Conservation (phyloP, 1,140 invertebrate species). For the Arion vulgaris region DNA sequence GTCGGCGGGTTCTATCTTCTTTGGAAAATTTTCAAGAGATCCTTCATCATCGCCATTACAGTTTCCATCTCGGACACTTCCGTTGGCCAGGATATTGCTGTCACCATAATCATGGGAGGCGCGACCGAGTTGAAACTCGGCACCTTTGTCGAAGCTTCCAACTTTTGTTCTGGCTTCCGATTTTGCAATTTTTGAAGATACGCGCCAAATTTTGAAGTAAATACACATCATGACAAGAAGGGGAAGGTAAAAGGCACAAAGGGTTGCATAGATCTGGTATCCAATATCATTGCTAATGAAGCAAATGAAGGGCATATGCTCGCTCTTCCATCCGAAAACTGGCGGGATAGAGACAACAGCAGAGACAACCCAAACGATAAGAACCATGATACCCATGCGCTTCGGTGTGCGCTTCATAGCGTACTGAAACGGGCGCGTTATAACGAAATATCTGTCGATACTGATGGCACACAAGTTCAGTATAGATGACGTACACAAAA, state of each 20-base stretch:
- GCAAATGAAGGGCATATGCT: conserved; percentile 75
- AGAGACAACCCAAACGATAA: conserved; percentile 73
- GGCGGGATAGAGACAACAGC: conserved; percentile 74
- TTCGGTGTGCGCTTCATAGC: conserved; percentile 73
- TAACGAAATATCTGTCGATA: conserved; percentile 76
- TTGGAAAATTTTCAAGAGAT: conserved; percentile 55
- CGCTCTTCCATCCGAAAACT: conserved; percentile 70
- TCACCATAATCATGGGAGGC: conserved; percentile 51
- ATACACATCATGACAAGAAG: conserved; percentile 91
- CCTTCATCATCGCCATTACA: conserved; percentile 52
- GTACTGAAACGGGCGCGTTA: conserved; percentile 75
- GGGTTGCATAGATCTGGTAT: conserved; percentile 80
- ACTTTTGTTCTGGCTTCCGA: conserved; percentile 66
- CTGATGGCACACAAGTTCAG: conserved; percentile 76
- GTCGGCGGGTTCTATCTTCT: conserved; percentile 35
- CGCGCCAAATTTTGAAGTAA: conserved; percentile 89
- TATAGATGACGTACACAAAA: conserved; percentile 76
- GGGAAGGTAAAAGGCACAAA: conserved; percentile 93
- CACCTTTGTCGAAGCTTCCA: conserved; percentile 59
- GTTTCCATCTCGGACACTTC: conserved; percentile 49
- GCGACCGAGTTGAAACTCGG: conserved; percentile 48
- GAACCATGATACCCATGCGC: conserved; percentile 73
- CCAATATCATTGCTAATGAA: conserved; percentile 93
- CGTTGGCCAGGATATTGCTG: conserved; percentile 57
- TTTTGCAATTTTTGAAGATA: conserved; percentile 72